A percentile compares a stretch with the other conserved stretches of the same genome.
These are phyloP conservation scores for Thermophis baileyi DNA, from an alignment of 2,113 vertebrate genomes.

Conservation along the genomic window DNA sequence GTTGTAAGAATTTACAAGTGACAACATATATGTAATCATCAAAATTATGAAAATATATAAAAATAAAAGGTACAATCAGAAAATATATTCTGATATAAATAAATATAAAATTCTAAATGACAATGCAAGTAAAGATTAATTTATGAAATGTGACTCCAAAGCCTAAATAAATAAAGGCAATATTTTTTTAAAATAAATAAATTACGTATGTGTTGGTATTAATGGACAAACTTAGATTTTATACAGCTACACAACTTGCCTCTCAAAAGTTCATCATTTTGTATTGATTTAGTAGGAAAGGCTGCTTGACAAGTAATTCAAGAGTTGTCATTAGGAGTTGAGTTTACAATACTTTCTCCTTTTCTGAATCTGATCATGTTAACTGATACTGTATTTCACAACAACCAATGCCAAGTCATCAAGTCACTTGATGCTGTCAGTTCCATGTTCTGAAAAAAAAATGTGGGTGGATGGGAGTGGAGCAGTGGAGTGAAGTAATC, in stretches of 20 bases:
- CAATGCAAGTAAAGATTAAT: neutral
- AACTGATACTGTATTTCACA: neutral
- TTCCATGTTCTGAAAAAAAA: neutral
- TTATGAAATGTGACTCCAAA: neutral
- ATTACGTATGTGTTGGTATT: neutral
- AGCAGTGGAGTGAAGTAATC: slow-evolving; percentile 38
- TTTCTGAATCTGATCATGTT: slow-evolving; percentile 39
- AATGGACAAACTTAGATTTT: neutral
- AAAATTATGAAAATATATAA: neutral
- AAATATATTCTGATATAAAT: neutral
- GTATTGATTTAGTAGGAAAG: slow-evolving; percentile 20
- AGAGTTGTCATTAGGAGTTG: neutral
- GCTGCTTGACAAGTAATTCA: slow-evolving; percentile 17
- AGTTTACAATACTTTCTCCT: slow-evolving; percentile 26
- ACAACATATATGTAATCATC: neutral
- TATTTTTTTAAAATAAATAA: neutral
- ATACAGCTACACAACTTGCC: neutral
- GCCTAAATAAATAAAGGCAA: neutral
- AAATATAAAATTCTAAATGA: neutral
- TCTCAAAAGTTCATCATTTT: slow-evolving; percentile 1
- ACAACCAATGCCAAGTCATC: neutral
- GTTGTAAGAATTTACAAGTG: neutral
- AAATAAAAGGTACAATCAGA: neutral
- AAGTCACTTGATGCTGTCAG: slow-evolving; percentile 4
- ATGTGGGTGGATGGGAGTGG: slow-evolving; percentile 32